Base-by-base conservation (phyloP, 2,797 vertebrate genomes). In the Gastrophryne carolinensis region DNA sequence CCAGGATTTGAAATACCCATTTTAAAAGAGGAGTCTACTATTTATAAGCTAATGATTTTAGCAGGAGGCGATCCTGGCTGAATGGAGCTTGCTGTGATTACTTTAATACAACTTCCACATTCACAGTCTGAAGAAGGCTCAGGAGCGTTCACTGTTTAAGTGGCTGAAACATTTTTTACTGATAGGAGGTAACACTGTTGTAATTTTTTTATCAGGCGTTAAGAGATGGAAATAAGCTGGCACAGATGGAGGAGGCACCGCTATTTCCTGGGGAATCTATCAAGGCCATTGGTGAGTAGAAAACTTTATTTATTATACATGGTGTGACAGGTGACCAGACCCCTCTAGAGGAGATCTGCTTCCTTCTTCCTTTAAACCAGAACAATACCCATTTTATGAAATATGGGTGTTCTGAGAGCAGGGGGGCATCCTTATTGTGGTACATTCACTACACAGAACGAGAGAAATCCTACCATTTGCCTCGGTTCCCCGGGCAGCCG, bases 191-290 rank as follows among this genome's bases (percentile, higher is more conserved):
- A 75, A 86, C 79, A 82, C 84, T 89, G 82, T 84, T 66, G 17
- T 87, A 82, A 53, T 32, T 86, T 84, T 54, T 78, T 81, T 82
- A 84, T 85, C 90, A 95, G 83, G 90, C 89, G 32, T 87, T 96
- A 64, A 92, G 91, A 83, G 95, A 94, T 79, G 90, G 91, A 27
- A 90, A 90, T 86, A 89, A 90, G 27, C 89, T 90, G 67, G 90
- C 87, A 41, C 93, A 91, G 84, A 90, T 94, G 90, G 92, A 96
- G 80, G 94, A 97, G 83, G 92, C 96, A 5, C 94, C 95, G 2
- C 89, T 96, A 82, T 90, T 98, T 66, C 95, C 96, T 9, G 96
- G 96, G 81, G 97, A 99, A 86, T 93, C 88, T 50, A 86, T 97
- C 85, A 94, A 95, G 86, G 89, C 89, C 32, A 93, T 94, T 37